Percentiles rank a stretch among this genome's conserved stretches.
Conservation (phyloP, 2,888 invertebrate genomes). For the Melieria picta region DNA sequence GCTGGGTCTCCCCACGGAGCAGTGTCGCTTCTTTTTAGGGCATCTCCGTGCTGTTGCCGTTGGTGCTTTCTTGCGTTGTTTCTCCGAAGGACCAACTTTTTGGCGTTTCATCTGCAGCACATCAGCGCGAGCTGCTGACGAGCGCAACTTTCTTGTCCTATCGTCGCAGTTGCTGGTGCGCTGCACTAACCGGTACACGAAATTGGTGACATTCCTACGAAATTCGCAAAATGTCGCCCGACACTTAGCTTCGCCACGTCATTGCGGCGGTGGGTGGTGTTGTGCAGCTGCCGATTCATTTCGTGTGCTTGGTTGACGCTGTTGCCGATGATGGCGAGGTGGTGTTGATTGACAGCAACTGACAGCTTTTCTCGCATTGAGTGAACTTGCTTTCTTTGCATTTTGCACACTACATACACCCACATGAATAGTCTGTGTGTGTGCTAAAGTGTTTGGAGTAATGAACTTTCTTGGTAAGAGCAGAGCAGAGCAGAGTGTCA, state of each 20-base stretch:
- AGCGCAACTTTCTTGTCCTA: conserved; percentile 8
- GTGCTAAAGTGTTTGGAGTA: neutral
- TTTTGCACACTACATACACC: neutral
- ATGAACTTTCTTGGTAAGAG: no score
- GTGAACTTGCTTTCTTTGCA: conserved; percentile 9
- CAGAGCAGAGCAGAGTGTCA: no score
- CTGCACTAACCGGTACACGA: no score
- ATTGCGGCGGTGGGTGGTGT: no score
- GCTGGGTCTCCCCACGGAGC: conserved; percentile 9
- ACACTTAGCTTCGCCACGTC: conserved; percentile 11
- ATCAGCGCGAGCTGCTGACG: conserved; percentile 4
- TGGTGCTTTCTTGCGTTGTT: conserved; percentile 14
- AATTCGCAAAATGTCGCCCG: conserved; percentile 21
- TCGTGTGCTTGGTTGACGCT: conserved; percentile 3
- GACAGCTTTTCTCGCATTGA: conserved; percentile 24
- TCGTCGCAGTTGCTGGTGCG: neutral
- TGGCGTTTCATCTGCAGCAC: conserved; percentile 31
- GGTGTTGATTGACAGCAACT: conserved; percentile 30
- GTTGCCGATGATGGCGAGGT: neutral
- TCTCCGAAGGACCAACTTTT: conserved; percentile 26
- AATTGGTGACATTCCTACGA: conserved; percentile 27
- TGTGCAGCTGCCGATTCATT: neutral
- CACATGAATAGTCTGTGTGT: conserved; percentile 1
- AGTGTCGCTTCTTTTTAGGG: conserved; percentile 13
- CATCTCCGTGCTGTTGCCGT: conserved; percentile 12